Base-by-base conservation (phyloP, 2,888 invertebrate genomes). In the Drosophila prostipennis region DNA sequence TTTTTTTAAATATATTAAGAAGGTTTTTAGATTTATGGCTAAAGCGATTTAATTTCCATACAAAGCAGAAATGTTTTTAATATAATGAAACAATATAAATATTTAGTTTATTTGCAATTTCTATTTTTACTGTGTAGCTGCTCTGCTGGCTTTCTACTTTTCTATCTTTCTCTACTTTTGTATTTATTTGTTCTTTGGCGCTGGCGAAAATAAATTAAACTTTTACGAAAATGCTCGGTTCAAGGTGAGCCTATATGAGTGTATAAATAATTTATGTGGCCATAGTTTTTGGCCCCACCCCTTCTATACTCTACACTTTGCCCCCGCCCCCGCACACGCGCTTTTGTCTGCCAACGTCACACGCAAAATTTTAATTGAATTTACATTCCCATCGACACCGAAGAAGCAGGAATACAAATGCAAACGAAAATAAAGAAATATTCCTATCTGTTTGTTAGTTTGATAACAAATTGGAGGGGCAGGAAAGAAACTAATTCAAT, bases 291-390 rank as follows among this genome's bases (percentile, higher is more conserved):
- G 16, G 42, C 36, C 46, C n/a, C 26, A 2, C 46, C 42, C 23
- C 57, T 10, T 60, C 70, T 43, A 59, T 68, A 43, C 43, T 14
- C 14, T 57, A 6, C 13, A 23, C 36, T 32, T 32, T n/a, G 11
- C 11, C 19, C 11, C 19, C 40, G 58, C 57, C 61, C 43, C 39
- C 54, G 54, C 54, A 61, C 65, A 67, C 58, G 71, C 71, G 71
- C 54, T 23, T 58, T 36, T 57, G 54, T 36, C 42, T 39, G 59
- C 42, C 58, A 78, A 78, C 78, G 81, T 87, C 81, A 81, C 79
- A 85, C 74, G 88, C 83, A 60, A 76, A 80, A 80, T 80, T 86
- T 86, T 87, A 83, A 83, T 83, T 83, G 78, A 88, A 88, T 83
- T 83, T 80, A 86, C 78, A 88, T 82, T 77, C 76, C 39, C 70